Conservation (phyloP, 2,113 vertebrate species). For the Platichthys stellatus region DNA sequence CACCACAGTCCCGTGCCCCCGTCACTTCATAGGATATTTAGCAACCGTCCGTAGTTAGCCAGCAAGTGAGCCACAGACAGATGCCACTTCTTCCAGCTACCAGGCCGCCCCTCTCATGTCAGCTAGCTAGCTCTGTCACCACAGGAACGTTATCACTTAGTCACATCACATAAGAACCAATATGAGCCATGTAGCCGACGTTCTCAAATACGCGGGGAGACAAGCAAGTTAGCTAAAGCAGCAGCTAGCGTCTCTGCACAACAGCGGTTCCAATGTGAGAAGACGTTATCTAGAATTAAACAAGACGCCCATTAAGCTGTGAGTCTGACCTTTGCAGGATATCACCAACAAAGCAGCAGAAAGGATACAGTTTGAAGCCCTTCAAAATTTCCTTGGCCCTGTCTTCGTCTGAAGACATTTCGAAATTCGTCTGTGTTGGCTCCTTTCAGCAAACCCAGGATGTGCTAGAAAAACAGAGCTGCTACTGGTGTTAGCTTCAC, state of each 20-base stretch:
- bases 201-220: not conserved
- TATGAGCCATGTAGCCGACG: not conserved
- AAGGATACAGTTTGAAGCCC: constrained; percentile 88
- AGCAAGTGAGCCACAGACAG: not conserved
- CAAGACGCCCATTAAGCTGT: not conserved
- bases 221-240: constrained; percentile 25
- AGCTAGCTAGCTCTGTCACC: not conserved
- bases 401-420: constrained; percentile 86
- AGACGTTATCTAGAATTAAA: not conserved
- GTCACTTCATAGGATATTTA: not conserved
- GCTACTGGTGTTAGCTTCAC: constrained; percentile 5
- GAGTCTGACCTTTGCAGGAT: not conserved
- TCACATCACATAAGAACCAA: not conserved
- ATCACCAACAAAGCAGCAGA: constrained; percentile 6
- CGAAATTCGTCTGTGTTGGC: constrained; percentile 50
- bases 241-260: constrained; percentile 27
- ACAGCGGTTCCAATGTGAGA: not conserved
- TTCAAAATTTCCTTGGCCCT: constrained; percentile 86
- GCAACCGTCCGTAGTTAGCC: constrained; percentile 7
- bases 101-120: not conserved
- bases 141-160: too few species aligned
- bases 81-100: not conserved
- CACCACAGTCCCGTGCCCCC: not conserved
- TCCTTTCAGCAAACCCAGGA: constrained; percentile 39
- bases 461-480: not conserved